These are phyloP conservation scores for Acestrorhynchus altus DNA, from an alignment of 2,797 vertebrate genomes.

Conservation along the genomic window DNA sequence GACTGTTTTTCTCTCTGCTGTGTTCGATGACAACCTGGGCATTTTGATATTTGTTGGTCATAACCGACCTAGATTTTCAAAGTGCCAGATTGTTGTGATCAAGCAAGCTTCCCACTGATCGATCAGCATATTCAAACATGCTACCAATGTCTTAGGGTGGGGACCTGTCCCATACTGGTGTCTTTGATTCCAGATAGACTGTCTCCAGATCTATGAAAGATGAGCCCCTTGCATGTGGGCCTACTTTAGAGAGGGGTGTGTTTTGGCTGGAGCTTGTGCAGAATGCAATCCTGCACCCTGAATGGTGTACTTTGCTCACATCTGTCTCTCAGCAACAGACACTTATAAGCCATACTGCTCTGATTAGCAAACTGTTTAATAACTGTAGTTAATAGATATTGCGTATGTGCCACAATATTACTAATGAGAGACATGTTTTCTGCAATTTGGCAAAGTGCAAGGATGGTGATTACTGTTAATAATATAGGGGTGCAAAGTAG, in stretches of 20 bases:
- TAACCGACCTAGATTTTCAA: constrained; percentile 25
- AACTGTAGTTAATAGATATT: constrained; percentile 11
- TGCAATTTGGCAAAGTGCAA: neutral
- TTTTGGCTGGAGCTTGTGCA: constrained; percentile 32
- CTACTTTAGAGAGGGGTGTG: constrained; percentile 19
- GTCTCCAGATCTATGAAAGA: constrained; percentile 48
- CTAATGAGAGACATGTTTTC: constrained; percentile 22
- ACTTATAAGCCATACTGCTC: constrained; percentile 44
- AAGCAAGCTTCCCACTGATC: constrained; percentile 17
- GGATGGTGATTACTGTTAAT: too few species aligned
- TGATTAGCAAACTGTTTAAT: constrained; percentile 45
- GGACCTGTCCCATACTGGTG: constrained; percentile 41
- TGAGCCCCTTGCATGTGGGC: constrained; percentile 38
- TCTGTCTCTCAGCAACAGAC: constrained; percentile 47
- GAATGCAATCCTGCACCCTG: constrained; percentile 27
- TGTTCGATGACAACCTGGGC: constrained; percentile 21
- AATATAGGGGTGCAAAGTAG: too few species aligned
- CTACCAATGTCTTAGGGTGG: constrained; percentile 24
- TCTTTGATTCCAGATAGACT: constrained; percentile 51
- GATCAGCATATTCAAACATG: constrained; percentile 14
- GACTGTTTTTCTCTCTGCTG: constrained; percentile 27
- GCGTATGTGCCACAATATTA: neutral
- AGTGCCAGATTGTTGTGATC: constrained; percentile 14
- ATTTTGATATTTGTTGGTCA: constrained; percentile 38
- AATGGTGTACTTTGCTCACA: constrained; percentile 45